These are phyloP conservation scores for Hyla sarda DNA, from an alignment of 2,113 vertebrate genomes.

Conservation along the genomic window DNA sequence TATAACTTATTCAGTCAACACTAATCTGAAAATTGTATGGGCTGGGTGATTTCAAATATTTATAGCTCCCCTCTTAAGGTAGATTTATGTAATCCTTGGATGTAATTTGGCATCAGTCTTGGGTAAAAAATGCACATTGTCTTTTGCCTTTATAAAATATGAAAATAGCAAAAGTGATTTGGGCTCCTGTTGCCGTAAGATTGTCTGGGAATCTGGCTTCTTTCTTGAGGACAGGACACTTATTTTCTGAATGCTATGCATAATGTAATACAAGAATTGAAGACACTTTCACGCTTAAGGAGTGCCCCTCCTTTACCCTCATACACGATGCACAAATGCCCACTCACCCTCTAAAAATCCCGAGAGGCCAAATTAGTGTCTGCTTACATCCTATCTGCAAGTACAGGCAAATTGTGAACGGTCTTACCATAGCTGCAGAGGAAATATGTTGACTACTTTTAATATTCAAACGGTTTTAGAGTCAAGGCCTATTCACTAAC, in stretches of 20 bases:
- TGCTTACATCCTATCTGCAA: neutral
- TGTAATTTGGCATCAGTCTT: slow-evolving; percentile 44
- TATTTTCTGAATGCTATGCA: slow-evolving; percentile 22
- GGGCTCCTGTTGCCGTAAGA: neutral
- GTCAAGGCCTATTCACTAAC: too few relatives aligned
- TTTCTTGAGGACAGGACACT: slow-evolving; percentile 6
- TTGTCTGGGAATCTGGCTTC: neutral
- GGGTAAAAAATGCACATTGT: slow-evolving; percentile 32
- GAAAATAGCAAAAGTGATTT: slow-evolving; percentile 26
- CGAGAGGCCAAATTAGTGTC: neutral
- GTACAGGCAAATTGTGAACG: neutral
- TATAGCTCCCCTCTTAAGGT: slow-evolving; percentile 55
- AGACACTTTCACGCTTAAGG: neutral
- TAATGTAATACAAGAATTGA: slow-evolving; percentile 12
- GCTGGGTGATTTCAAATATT: slow-evolving; percentile 48
- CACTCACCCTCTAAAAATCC: slow-evolving; percentile 16
- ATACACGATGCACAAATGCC: slow-evolving; percentile 26
- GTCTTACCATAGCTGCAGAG: neutral
- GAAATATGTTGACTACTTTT: neutral
- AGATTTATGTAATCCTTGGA: slow-evolving; percentile 52
- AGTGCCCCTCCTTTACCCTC: neutral
- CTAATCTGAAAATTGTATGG: slow-evolving; percentile 55
- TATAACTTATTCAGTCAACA: slow-evolving; percentile 63
- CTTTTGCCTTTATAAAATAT: slow-evolving; percentile 43
- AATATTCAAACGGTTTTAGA: neutral